Evolutionary conservation across 2,113 vertebrate genomes (phyloP), one percentile per base, ranked within the genome.

Genomic region (Neomonachus schauinslandi): DNA sequence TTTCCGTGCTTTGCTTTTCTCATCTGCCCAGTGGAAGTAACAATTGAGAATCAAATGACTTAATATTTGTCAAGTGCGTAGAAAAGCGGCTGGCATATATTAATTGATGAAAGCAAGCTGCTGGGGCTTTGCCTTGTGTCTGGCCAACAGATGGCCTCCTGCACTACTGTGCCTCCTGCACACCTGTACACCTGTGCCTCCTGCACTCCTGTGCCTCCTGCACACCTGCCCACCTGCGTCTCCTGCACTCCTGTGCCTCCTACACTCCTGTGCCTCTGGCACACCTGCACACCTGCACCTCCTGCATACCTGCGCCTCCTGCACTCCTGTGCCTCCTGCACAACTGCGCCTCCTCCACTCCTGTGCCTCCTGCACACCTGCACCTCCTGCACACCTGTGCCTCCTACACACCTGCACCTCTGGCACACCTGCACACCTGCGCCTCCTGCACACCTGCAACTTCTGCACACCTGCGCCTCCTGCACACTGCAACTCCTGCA

Each of bases 1-100:
- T 28, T 42, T 59, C 89, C 88, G 53, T 67, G 61, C 53, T 89
- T 57, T 95, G 36, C 26, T 59, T 72, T 86, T 87, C 86, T 71
- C 77, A 36, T 51, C 9, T 59, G 42, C n/a, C 71, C 21, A 74
- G 31, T 24, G 46, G 69, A 83, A 88, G 39, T 88, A 84, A 87
- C 42, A 13, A 22, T 24, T 14, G 82, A 93, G 19, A 76, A 55
- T 46, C 59, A 77, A 76, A 36, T 49, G 49, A 57, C 67, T 42
- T 65, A 65, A 33, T 19, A 53, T 36, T 28, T 46, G 19, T 33
- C 39, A 95, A 80, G 19, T 36, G 2, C 46, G 53, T 94, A n/a
- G 49, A 16, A 28, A 2, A 57, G 49, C 12, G 10, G 2, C 12
- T 11, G 12, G 63, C 55, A 59, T 21, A 28, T 4, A 57, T 16